Percentiles rank a stretch among this genome's conserved stretches.
These are phyloP conservation scores for Labeo calbasu DNA, from an alignment of 2,797 vertebrate species.

Conservation along the genomic window DNA sequence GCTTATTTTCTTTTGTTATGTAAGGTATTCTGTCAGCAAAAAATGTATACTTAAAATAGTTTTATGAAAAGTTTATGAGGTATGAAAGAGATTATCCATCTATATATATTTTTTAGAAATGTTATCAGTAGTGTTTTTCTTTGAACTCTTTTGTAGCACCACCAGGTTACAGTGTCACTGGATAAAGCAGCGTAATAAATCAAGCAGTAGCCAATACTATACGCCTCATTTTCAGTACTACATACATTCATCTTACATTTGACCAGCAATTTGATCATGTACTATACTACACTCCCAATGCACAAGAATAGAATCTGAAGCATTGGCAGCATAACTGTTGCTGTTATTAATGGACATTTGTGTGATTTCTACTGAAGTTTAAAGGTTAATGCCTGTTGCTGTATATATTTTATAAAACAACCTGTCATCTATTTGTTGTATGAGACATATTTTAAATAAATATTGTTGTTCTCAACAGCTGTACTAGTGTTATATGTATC, in stretches of 20 bases:
- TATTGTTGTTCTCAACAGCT: constrained; percentile 5
- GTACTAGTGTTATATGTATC: background rate
- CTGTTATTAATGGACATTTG: background rate
- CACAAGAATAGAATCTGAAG: background rate
- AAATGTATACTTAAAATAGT: background rate
- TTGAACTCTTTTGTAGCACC: background rate
- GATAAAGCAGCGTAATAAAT: background rate
- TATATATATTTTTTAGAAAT: background rate
- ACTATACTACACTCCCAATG: background rate
- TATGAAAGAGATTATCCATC: constrained; percentile 8
- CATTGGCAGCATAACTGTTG: background rate
- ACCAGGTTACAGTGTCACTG: background rate
- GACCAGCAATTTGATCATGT: background rate
- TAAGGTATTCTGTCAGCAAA: constrained; percentile 28
- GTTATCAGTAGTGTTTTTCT: background rate
- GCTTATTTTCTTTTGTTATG: constrained; percentile 27
- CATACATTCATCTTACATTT: background rate
- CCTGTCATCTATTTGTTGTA: constrained; percentile 35
- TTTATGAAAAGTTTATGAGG: background rate
- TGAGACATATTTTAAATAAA: constrained; percentile 47
- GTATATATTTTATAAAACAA: constrained; percentile 34
- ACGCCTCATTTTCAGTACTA: background rate
- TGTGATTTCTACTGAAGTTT: constrained; percentile 38
- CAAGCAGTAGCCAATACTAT: background rate
- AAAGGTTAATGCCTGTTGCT: constrained; percentile 9